Evolutionary conservation across 2,113 vertebrate species (phyloP).

Genomic region (Scomber colias): DNA sequence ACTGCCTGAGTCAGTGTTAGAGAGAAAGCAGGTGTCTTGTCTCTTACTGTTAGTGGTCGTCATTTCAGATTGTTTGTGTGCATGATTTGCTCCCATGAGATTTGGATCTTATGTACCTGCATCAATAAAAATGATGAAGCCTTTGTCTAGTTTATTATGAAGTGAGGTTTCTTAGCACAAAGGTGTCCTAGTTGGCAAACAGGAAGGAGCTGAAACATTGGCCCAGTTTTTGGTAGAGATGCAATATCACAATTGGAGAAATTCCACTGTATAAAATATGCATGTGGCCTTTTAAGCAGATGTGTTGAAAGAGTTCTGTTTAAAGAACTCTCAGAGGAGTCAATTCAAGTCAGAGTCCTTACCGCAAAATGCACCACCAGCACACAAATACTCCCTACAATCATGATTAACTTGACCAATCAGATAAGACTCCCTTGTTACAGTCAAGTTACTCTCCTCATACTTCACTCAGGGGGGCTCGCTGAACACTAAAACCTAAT

Average conservation of each 20-base stretch:
- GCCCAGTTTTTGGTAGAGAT: not conserved
- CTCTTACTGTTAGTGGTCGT: too few relatives aligned
- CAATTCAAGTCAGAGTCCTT: too few relatives aligned
- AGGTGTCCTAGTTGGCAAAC: conserved; percentile 1
- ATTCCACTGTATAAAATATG: not conserved
- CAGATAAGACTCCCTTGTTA: not conserved
- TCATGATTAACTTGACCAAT: not conserved
- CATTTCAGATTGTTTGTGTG: too few relatives aligned
- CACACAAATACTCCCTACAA: not conserved
- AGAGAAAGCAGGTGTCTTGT: too few relatives aligned
- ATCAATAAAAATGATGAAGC: not conserved
- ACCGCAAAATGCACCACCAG: too few relatives aligned
- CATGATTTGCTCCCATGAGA: too few relatives aligned
- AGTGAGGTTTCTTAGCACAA: not conserved
- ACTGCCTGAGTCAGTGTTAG: too few relatives aligned
- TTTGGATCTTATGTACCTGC: too few relatives aligned
- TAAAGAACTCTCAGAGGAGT: too few relatives aligned
- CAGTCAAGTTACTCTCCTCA: not conserved
- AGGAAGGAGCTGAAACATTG: not conserved
- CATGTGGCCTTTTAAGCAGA: not conserved
- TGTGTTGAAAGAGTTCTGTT: not conserved
- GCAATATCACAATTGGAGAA: not conserved
- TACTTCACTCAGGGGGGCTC: not conserved
- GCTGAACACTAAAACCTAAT: not conserved
- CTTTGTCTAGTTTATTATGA: conserved; percentile 4